Conservation (phyloP, 2,888 invertebrate genomes). For the Pyrochroa serraticornis region DNA sequence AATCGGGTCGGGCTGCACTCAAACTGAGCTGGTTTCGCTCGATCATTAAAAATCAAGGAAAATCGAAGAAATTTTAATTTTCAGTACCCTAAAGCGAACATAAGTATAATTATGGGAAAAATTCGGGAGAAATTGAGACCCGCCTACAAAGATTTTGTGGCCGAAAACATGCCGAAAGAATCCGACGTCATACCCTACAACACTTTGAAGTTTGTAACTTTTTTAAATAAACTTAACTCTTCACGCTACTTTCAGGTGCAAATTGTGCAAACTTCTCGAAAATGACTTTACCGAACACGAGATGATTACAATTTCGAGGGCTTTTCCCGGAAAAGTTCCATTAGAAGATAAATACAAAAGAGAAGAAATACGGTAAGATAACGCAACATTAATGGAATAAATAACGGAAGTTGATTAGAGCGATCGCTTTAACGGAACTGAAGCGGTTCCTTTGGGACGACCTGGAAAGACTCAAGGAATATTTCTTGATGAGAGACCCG, state of each 20-base stretch:
- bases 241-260: slow-evolving; percentile 59
- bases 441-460: slow-evolving; percentile 77
- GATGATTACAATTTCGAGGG: slow-evolving; percentile 75
- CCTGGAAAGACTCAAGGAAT: slow-evolving; percentile 66
- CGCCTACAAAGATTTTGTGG: slow-evolving; percentile 77
- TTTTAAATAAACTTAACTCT: not conserved
- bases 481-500: slow-evolving; percentile 65
- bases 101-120: slow-evolving; percentile 74
- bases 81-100: slow-evolving; percentile 77
- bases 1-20: too few species aligned
- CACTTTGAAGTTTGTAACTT: slow-evolving; percentile 50
- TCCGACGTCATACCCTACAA: slow-evolving; percentile 53
- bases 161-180: slow-evolving; percentile 66
- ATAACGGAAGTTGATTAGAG: slow-evolving; percentile 62
- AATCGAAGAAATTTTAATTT: too few species aligned
- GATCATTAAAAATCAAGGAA: too few species aligned
- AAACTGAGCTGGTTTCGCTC: too few species aligned
- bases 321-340: slow-evolving; percentile 65
- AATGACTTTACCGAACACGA: slow-evolving; percentile 80
- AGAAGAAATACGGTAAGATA: slow-evolving; percentile 57
- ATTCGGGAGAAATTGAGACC: slow-evolving; percentile 71
- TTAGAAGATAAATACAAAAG: slow-evolving; percentile 52
- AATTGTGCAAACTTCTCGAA: slow-evolving; percentile 70
- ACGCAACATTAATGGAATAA: slow-evolving; percentile 1
- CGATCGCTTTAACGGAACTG: slow-evolving; percentile 73